Percentiles rank a stretch among this genome's conserved stretches.
Conservation (phyloP, 53 echinoderm and acorn worm genomes). For the Actinopyga echinites region DNA sequence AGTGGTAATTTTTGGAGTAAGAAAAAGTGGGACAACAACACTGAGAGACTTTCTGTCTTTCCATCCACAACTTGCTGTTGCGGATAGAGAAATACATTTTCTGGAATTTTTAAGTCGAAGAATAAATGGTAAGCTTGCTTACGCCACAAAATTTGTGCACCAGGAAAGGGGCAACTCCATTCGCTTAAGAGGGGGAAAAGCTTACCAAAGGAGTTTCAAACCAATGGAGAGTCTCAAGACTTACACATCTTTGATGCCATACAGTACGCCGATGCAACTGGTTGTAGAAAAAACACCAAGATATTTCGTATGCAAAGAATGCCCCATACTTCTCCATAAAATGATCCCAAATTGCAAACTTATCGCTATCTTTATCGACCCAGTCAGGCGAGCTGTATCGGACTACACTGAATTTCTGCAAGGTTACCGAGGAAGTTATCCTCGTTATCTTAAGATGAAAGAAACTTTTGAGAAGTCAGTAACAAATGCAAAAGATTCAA, state of each 20-base stretch:
- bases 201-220: no score
- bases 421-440: no score
- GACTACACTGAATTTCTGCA: slow-evolving; percentile 31
- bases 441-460: no score
- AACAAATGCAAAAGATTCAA: slow-evolving; percentile 37
- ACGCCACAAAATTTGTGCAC: no score
- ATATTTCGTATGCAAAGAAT: slow-evolving; percentile 52
- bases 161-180: no score
- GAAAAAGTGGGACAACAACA: slow-evolving; percentile 55
- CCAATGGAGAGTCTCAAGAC: not conserved
- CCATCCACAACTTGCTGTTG: slow-evolving; percentile 53
- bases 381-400: slow-evolving; percentile 73
- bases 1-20: slow-evolving; percentile 54
- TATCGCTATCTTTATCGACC: slow-evolving; percentile 73
- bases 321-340: slow-evolving; percentile 41
- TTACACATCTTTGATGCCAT: slow-evolving; percentile 62
- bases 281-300: slow-evolving; percentile 79
- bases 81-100: slow-evolving; percentile 42
- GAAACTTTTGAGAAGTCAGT: slow-evolving; percentile 69
- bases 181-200: no score
- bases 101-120: not conserved
- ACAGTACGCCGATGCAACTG: slow-evolving; percentile 63
- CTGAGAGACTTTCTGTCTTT: slow-evolving; percentile 47
- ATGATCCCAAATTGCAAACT: slow-evolving; percentile 55
- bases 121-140: no score